Evolutionary conservation across 2,113 vertebrate genomes (phyloP), one percentile per base, ranked within the genome.

Genomic region (Cyprinodon brontotheroides): DNA sequence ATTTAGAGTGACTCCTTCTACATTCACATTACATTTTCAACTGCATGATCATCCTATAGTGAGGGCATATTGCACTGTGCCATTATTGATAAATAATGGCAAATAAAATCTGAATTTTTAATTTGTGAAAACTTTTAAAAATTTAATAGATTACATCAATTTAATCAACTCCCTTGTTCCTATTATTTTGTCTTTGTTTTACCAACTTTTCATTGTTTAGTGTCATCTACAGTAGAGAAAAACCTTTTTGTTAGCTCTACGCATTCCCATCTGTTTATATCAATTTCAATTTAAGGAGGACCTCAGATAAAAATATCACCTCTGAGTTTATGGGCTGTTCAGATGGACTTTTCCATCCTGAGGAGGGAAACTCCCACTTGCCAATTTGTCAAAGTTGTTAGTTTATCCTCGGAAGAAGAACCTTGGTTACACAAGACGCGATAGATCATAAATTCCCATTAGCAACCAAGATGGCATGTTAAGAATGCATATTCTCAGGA

Each of bases 401-500:
- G 60, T 8, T 8, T 39, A 4, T 59, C 68, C 39, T 75, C 1
- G 6, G 60, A 83, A 78, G 78, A 77, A 69, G 14, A 2, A 11
- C 36, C 36, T 60, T 6, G 5, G 37, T 64, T 29, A 14, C 22
- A n/a, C 17, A 43, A 62, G 66, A 74, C 1, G 15, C 11, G 43
- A 37, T 77, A 39, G 66, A 17, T 39, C 68, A 48, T 15, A 75
- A 37, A 69, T 74, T 74, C 38, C 65, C 43, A 59, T 68, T 36
- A 68, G 47, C 41, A 65, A 38, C 13, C 12, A 5, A 36, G 11
- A 4, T 0, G 67, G 40, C 36, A 83, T 79, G 82, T 47, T 3
- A 62, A 73, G 80, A 85, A 87, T 87, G 75, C 17, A 53, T 20
- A 8, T 53, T 53, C 12, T 15, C 1, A 14, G 64, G 37, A 69